These are phyloP conservation scores for Muscidifurax raptorellus DNA, from an alignment of 1,140 invertebrate genomes.

Conservation along the genomic window DNA sequence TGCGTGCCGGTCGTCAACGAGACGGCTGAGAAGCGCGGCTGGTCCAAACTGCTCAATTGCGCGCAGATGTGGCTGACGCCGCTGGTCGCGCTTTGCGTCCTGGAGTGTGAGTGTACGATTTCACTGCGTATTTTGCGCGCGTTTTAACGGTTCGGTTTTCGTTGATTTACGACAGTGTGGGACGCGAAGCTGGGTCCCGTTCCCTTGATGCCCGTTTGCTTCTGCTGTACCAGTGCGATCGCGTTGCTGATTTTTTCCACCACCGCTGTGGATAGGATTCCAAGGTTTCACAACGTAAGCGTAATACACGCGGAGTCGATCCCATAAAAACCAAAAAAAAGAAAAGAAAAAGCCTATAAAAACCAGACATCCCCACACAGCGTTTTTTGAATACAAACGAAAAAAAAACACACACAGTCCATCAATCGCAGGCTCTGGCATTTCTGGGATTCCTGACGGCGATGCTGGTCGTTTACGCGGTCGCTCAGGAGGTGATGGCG, in stretches of 20 bases:
- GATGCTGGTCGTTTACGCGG: constrained; percentile 81
- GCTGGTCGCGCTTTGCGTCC: constrained; percentile 71
- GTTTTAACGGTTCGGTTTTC: no score
- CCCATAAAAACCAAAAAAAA: no score
- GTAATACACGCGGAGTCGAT: no score
- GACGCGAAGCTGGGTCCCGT: neutral
- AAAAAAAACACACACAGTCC: neutral
- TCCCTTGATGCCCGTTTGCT: constrained; percentile 11
- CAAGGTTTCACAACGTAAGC: constrained; percentile 42
- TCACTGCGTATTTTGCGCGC: no score
- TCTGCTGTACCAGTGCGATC: neutral
- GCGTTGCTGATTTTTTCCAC: neutral
- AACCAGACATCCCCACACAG: neutral
- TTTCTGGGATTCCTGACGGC: constrained; percentile 81
- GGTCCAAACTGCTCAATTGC: constrained; percentile 78
- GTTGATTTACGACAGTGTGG: neutral
- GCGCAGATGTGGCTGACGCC: constrained; percentile 78
- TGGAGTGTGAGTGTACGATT: constrained; percentile 67
- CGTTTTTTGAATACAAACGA: neutral
- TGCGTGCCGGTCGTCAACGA: constrained; percentile 80
- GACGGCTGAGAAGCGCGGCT: constrained; percentile 76
- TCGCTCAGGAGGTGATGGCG: constrained; percentile 82
- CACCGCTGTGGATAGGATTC: constrained; percentile 10
- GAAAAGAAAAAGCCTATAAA: no score
- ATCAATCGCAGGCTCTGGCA: constrained; percentile 60